Evolutionary conservation across 2,113 vertebrate species (phyloP), one percentile per base, ranked within the genome.

Genomic region (Gambusia affinis): DNA sequence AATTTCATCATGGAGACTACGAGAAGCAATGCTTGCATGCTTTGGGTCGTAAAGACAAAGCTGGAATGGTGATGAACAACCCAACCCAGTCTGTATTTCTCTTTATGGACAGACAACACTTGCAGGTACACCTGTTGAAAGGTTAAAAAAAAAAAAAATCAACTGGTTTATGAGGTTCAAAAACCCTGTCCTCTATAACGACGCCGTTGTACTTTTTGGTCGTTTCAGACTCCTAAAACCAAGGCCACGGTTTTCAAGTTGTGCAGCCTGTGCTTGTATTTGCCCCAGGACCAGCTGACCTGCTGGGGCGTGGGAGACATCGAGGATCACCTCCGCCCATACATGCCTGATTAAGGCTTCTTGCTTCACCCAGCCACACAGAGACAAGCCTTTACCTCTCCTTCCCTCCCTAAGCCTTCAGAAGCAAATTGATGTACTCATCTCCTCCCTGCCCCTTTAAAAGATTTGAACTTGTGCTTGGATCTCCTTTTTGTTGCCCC

Each of bases 171-270:
- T 67, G 44, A 22, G 19, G 24, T 4, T 28, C 28, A 47, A 42
- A 73, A 30, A 27, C 3, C 19, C 37, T 8, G 12, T 11, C 8
- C 35, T 19, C 10, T 60, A 12, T 65, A 11, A 6, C 3, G 22
- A 4, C 1, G 44, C 44, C 22, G 14, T 47, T 70, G 1, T 75
- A 62, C 11, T 77, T 63, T 24, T 71, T 75, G 8, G 76, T 81
- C 60, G 24, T 71, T 87, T 42, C 91, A 99, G 98, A 98, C 97
- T 97, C 96, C 97, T 94, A 99, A 99, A 96, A 97, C 96, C 93
- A 99, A 99, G 97, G 96, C 97, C 92, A 98, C 97, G 91, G 96
- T 99, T 94, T 97, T 99, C 96, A 99, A 99, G 96, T 96, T 99
- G 96, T 99, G 98, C 96, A 99, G 98, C 96, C 96, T 99, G 92